Conservation (phyloP, 2,888 invertebrate species). For the Chrysodeixis includens region DNA sequence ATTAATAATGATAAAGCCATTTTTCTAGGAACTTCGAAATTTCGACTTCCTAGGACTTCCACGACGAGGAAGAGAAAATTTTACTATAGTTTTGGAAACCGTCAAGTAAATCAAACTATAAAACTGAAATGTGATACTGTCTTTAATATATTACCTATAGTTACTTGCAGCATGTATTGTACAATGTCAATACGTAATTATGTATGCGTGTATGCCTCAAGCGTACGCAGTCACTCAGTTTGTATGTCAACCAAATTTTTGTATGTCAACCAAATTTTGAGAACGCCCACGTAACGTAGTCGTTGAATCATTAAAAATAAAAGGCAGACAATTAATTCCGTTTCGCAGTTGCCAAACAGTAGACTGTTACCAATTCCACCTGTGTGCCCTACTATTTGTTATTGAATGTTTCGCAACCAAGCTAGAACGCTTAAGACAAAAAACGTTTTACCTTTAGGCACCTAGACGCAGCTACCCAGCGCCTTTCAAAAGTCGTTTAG, state of each 20-base stretch:
- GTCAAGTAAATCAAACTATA: too few relatives aligned
- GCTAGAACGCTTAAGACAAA: conserved; percentile 2
- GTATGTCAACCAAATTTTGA: not conserved
- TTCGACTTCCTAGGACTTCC: too few relatives aligned
- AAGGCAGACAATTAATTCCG: not conserved
- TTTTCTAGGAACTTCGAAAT: too few relatives aligned
- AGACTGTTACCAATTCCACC: not conserved
- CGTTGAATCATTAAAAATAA: not conserved
- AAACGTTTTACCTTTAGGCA: not conserved
- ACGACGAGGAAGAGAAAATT: too few relatives aligned
- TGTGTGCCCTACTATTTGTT: not conserved
- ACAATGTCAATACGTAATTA: not conserved
- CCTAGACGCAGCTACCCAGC: not conserved
- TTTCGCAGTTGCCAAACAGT: not conserved
- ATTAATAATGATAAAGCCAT: too few relatives aligned
- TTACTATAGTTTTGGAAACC: too few relatives aligned
- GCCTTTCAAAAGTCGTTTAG: not conserved
- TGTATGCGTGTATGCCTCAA: not conserved
- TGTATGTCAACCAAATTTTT: not conserved
- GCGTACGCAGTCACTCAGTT: not conserved
- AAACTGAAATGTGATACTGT: too few relatives aligned
- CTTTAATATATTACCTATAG: too few relatives aligned
- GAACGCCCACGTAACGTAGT: not conserved
- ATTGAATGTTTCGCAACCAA: not conserved
- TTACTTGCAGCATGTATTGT: too few relatives aligned